These are phyloP conservation scores for Julus scandinavius DNA, from an alignment of 2,888 invertebrate species.

Conservation along the genomic window DNA sequence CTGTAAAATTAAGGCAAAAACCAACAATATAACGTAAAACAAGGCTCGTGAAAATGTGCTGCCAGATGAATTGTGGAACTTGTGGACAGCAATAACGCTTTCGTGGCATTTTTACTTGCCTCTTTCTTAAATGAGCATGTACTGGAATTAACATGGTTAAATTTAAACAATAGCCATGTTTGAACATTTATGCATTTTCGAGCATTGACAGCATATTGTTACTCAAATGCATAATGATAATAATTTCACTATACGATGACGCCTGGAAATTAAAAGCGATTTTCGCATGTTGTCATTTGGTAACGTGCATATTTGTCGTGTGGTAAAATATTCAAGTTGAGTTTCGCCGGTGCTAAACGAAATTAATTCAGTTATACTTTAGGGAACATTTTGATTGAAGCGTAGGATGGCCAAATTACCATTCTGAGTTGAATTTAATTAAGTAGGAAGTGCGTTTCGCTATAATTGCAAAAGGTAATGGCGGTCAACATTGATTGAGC, in stretches of 20 bases:
- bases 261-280: too few species aligned
- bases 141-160: too few species aligned
- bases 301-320: too few species aligned
- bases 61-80: not conserved
- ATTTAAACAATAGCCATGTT: too few species aligned
- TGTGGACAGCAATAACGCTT: not conserved
- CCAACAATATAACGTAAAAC: not conserved
- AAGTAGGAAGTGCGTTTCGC: not conserved
- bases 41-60: not conserved
- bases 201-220: too few species aligned
- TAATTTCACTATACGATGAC: too few species aligned
- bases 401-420: not conserved
- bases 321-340: too few species aligned
- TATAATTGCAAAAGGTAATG: conserved; percentile 1
- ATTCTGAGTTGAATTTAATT: not conserved
- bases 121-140: not conserved
- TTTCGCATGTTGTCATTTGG: too few species aligned
- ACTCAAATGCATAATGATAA: too few species aligned
- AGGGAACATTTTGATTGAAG: not conserved
- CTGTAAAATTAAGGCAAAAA: not conserved
- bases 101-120: not conserved
- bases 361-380: not conserved
- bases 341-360: not conserved
- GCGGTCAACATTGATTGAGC: not conserved
- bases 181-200: too few species aligned